Evolutionary conservation across 2,797 vertebrate species (phyloP), one percentile per base, ranked within the genome.

Genomic region (Pampus argenteus): DNA sequence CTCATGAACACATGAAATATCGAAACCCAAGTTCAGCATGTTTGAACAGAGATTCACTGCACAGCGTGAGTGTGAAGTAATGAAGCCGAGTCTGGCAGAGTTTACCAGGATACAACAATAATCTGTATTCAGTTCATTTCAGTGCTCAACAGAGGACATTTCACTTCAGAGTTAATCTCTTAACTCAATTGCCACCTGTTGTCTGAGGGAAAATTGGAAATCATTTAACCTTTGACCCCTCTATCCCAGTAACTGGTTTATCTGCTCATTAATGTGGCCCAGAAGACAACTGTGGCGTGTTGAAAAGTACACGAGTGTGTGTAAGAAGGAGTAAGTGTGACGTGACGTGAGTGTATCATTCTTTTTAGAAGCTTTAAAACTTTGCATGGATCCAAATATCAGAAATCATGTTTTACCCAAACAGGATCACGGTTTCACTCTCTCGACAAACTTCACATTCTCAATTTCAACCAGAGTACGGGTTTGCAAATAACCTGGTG

Each of bases 221-320:
- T 55, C 31, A 17, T 42, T 74, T 62, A 40, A 75, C 65, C 66
- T 57, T 29, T 75, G 64, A 44, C 60, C 45, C 4, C 6, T 6
- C 7, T 40, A n/a, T n/a, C 20, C 48, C 29, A 44, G 13, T 34
- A 28, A 66, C 9, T 28, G 13, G 9, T 26, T 56, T 14, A 42
- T 40, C 9, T 6, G 23, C 1, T 28, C n/a, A 15, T 7, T n/a
- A 9, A 49, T 64, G 28, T 38, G 11, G 14, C 17, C 22, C 18
- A 0, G 13, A 55, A 7, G 17, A 22, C 25, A 44, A 26, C 22
- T 20, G 7, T 23, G 40, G 17, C 31, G 26, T 20, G 7, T 25
- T 42, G 11, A 58, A 22, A 48, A 56, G 28, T 31, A 2, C 29
- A 31, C 28, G 5, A 28, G 28, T 28, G 28, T 28, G 29, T 31